Evolutionary conservation across 2,888 invertebrate genomes (phyloP).

Genomic region (Neoaliturus tenellus): DNA sequence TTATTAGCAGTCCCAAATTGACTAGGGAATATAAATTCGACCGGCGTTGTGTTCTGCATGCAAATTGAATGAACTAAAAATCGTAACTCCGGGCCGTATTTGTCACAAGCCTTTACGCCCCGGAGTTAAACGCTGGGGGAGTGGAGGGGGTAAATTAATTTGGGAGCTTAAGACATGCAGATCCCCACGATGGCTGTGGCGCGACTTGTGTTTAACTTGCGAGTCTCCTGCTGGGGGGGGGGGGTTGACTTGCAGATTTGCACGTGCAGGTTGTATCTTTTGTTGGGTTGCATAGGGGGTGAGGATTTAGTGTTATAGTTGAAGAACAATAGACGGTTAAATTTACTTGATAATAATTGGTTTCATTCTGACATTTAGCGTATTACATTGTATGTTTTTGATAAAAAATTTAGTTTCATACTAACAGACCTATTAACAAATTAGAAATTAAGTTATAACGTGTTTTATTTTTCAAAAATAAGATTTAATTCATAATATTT

Average conservation of each 20-base stretch:
- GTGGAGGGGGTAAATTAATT: slow-evolving; percentile 49
- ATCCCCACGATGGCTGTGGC: slow-evolving; percentile 22
- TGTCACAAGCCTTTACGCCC: slow-evolving; percentile 46
- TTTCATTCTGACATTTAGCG: no score
- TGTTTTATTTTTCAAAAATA: no score
- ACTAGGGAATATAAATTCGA: slow-evolving; percentile 47
- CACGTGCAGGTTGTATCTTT: neutral
- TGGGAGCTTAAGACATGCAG: slow-evolving; percentile 29
- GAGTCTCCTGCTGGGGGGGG: neutral
- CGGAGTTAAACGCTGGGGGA: slow-evolving; percentile 7
- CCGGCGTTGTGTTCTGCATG: slow-evolving; percentile 32
- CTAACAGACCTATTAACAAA: no score
- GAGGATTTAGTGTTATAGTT: no score
- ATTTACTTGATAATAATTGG: no score
- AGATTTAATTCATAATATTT: no score
- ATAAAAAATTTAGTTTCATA: no score
- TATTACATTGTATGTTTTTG: no score
- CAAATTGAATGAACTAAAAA: slow-evolving; percentile 52
- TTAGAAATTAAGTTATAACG: no score
- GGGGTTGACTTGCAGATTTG: neutral
- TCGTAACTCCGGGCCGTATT: slow-evolving; percentile 35
- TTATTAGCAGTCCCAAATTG: slow-evolving; percentile 32
- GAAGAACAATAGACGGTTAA: no score
- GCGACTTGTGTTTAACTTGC: neutral
- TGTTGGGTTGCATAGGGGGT: no score